Evolutionary conservation across 1,140 invertebrate genomes (phyloP).

Genomic region (Sinella curviseta): DNA sequence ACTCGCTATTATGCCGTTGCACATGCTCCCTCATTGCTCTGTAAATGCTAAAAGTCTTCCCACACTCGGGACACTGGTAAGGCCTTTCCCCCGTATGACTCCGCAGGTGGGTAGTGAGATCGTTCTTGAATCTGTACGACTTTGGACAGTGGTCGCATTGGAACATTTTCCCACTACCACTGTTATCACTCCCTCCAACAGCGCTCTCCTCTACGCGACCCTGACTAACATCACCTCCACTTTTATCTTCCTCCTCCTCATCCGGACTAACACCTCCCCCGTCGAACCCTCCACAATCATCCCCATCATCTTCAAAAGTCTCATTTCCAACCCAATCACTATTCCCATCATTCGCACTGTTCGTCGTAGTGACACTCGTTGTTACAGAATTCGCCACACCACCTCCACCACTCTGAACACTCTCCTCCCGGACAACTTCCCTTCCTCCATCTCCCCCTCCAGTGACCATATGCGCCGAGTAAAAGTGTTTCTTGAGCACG

Average conservation of each 20-base stretch:
- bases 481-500: not conserved
- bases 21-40: not conserved
- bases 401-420: too few species aligned
- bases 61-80: not conserved
- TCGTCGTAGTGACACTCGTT: not conserved
- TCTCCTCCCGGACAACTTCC: too few species aligned
- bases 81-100: not conserved
- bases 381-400: not conserved
- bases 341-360: too few species aligned
- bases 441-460: not conserved
- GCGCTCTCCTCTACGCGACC: too few species aligned
- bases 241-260: too few species aligned
- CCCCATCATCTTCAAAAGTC: too few species aligned
- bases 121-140: not conserved
- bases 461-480: not conserved
- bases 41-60: not conserved
- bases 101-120: not conserved
- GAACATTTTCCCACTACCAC: not conserved
- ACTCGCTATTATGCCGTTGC: not conserved
- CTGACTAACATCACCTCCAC: too few species aligned
- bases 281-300: not conserved
- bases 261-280: not conserved
- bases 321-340: too few species aligned
- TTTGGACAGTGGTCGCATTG: not conserved
- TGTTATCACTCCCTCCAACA: too few species aligned